Base-by-base conservation (phyloP, 2,888 invertebrate species). In the Rotaria sp. region DNA sequence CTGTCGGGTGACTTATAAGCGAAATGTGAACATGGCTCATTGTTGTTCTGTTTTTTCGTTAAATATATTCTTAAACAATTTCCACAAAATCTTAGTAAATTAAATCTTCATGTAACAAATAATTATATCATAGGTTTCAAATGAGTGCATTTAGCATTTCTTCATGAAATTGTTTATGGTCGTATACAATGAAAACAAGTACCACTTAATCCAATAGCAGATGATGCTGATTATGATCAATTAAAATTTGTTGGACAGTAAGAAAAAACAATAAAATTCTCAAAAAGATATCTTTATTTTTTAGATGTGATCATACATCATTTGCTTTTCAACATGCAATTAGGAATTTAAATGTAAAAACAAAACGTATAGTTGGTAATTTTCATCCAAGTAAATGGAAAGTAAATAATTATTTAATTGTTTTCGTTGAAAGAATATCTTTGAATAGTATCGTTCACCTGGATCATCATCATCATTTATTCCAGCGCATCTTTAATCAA, bases 111-210 rank as follows among this genome's bases (percentile, higher is more conserved):
- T 0, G 94, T 99, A 4, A 93, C 94, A 0, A 93, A 94, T 55
- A 95, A 96, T 87, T 99, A 99, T 89, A 93, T 95, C 85, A 94
- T 95, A 88, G 94, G 93, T 84, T 97, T 98, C 90, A 91, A 95
- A 74, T 93, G 94, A 89, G 98, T 99, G 0, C 94, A 96, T 89
- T 94, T 96, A 3, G 97, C 97, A 0, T 98, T 99, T 91, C 94
- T 94, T 88, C 94, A 97, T 91, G 99, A 99, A 92, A 85, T 95
- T 87, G 95, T 97, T 0, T 99, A 94, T 90, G 96, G 98, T 92
- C 97, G 98, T 0, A 88, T 94, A 4, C 92, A 92, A 86, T 93
- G 94, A 87, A 92, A 92, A 88, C 93, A 96, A 91, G 93, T 94
- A 84, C 26, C 45, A 45, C 38, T 80, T 11, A 80, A 80, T 45